Evolutionary conservation across 2,113 vertebrate genomes (phyloP), one percentile per base, ranked within the genome.

Genomic region (Apteryx owenii): DNA sequence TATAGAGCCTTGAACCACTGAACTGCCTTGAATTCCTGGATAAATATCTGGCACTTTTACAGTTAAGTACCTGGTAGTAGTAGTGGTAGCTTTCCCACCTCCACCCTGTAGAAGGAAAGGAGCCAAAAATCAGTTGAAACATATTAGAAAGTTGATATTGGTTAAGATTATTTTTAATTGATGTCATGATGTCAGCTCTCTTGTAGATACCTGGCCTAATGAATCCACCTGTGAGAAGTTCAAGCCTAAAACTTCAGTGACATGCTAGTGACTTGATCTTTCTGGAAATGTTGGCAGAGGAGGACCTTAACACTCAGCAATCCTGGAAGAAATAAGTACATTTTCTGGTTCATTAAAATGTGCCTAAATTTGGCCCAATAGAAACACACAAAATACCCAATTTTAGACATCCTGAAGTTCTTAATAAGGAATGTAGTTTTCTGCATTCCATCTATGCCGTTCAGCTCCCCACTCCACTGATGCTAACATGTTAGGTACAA

Each of bases 121-220:
- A 93, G 82, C 58, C 48, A 83, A 84, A 90, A 89, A 61, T 40
- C 2, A 69, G 18, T 46, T 85, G 40, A 92, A 80, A 21, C 0
- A 1, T 38, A 78, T 64, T 6, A 69, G 56, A 77, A 94, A 72
- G 42, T 2, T 25, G 0, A 77, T 75, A 84, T 3, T 69, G 22
- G 12, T 90, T 81, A 66, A 44, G 58, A 90, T 90, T 54, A 8
- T 88, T 96, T 95, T 33, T 85, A 93, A 93, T 31, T 89, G 73
- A 91, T 86, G 38, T 64, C 73, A 77, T 46, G 31, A 82, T 62
- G 51, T 60, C 78, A 92, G 61, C 22, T 77, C 21, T 85, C 29
- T 91, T 90, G 26, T 46, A 16, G 44, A 31, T 15, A 25, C 28
- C 70, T 20, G 42, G 51, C 25, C 76, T 90, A 83, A 81, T n/a